phyloP scores from a whole-genome alignment of 2,888 invertebrate species.

The Chrysomela aeneicollis region DNA sequence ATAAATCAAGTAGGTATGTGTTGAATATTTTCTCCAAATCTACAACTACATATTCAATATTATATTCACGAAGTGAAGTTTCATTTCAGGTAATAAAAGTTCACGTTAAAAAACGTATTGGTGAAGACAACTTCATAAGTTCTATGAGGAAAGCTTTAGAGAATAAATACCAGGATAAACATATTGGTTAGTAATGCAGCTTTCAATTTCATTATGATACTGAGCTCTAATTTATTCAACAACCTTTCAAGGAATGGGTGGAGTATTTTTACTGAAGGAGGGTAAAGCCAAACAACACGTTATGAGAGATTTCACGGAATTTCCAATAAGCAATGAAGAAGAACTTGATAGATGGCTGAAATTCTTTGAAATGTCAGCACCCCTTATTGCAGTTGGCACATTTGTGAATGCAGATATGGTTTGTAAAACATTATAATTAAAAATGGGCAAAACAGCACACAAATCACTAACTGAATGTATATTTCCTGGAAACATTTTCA shows the following conservation, averaged over 20 bases:
- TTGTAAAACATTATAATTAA: constrained; percentile 50
- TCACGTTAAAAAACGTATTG: constrained; percentile 75
- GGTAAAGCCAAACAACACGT: constrained; percentile 92
- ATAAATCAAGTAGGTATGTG: too few species aligned
- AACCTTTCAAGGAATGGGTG: constrained; percentile 76
- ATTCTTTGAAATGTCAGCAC: constrained; percentile 90
- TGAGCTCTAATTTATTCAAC: too few species aligned
- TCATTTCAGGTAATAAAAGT: constrained; percentile 73
- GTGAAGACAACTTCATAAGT: constrained; percentile 80
- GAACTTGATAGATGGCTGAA: constrained; percentile 88
- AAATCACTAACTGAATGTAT: too few species aligned
- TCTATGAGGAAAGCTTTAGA: constrained; percentile 77
- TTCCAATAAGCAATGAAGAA: constrained; percentile 74
- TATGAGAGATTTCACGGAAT: constrained; percentile 91
- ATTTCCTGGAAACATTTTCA: too few species aligned
- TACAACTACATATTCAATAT: too few species aligned
- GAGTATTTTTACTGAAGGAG: constrained; percentile 82
- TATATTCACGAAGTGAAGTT: not conserved
- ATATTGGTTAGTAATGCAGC: constrained; percentile 68
- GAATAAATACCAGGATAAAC: constrained; percentile 71
- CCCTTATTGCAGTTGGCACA: constrained; percentile 87
- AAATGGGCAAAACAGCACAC: too few species aligned
- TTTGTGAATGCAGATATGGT: constrained; percentile 86
- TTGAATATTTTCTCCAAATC: too few species aligned
- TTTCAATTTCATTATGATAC: not conserved